Evolutionary conservation across 2,797 vertebrate genomes (phyloP), one percentile per base, ranked within the genome.

Genomic region (Alauda arvensis): DNA sequence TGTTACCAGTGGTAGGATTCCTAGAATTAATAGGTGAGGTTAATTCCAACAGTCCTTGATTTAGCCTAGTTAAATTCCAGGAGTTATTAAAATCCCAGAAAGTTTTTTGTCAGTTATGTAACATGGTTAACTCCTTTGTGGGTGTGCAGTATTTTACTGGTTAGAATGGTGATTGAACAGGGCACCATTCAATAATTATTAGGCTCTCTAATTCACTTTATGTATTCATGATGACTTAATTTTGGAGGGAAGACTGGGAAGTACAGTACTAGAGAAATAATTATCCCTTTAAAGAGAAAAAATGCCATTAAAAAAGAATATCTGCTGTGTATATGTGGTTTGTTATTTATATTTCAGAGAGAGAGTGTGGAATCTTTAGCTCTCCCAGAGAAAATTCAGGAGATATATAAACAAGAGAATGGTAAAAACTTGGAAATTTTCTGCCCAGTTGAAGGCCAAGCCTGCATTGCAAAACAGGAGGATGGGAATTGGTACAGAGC

Each of bases 401-500:
- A 96, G 43, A 81, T 92, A 11, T 96, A 97, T 91, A 92, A 94
- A 88, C 62, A 51, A 53, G 89, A 96, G 71, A 72, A 84, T 67
- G 89, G 63, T 39, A 86, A 78, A 56, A 90, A 91, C 83, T 83
- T 96, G 45, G 89, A 95, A 93, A 92, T 97, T 48, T 45, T 91
- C 60, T 94, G 68, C 87, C 97, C 97, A 24, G 62, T 96, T 89
- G 90, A 96, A 88, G 95, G 95, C 77, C 97, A 98, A 88, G 94
- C 96, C 23, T 97, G 97, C 82, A 52, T 97, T 85, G 97, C 97
- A 42, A 97, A 95, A 76, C 97, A 94, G 84, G 76, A 97, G 81
- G 96, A 97, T 94, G 97, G 96, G 59, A 75, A 94, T 52, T 98
- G 97, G 97, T 97, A 96, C 77, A 96, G 97, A 94, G 97, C 96